Conservation (phyloP, 2,113 vertebrate genomes). For the Acinonyx jubatus region DNA sequence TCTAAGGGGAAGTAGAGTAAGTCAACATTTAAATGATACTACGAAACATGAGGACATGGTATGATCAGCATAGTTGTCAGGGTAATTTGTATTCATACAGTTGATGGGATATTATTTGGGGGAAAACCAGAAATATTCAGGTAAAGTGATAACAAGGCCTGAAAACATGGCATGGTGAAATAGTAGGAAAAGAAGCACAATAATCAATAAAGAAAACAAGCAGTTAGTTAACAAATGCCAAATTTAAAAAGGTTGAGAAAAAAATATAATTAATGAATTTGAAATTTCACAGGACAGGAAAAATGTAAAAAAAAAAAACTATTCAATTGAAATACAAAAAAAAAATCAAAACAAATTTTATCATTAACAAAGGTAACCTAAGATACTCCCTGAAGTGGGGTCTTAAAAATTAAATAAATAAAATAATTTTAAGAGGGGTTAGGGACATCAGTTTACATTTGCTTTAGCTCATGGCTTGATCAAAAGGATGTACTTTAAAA, state of each 20-base stretch:
- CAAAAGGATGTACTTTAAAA: neutral
- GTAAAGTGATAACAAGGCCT: neutral
- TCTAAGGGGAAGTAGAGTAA: neutral
- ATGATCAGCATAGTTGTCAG: neutral
- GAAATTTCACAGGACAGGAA: neutral
- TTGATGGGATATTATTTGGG: neutral
- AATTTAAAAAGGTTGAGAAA: neutral
- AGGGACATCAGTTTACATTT: neutral
- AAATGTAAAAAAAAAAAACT: too few relatives aligned
- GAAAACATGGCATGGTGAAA: neutral
- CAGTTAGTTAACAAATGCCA: neutral
- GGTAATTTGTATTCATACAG: neutral
- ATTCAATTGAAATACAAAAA: too few relatives aligned
- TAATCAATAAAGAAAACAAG: neutral
- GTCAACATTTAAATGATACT: neutral
- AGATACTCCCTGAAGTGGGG: neutral
- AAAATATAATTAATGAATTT: neutral
- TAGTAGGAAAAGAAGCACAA: neutral
- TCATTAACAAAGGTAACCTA: neutral
- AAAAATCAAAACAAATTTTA: neutral
- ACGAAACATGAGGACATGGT: neutral
- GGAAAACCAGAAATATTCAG: neutral
- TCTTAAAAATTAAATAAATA: constrained; percentile 34
- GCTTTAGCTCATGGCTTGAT: neutral
- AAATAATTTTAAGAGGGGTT: neutral